phyloP scores from a whole-genome alignment of 2,888 invertebrate species.

The Eucriotettix oculatus region DNA sequence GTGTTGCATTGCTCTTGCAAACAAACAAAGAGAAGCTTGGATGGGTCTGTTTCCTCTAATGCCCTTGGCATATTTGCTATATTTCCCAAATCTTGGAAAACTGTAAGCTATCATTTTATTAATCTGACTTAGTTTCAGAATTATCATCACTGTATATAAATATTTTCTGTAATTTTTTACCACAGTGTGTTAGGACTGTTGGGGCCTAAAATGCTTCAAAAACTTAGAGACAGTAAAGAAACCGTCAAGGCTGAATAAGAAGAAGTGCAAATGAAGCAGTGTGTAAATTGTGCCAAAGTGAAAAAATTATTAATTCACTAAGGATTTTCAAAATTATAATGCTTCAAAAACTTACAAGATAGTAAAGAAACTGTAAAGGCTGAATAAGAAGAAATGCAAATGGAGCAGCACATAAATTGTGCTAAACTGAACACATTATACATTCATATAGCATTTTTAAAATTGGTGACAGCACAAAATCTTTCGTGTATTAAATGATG shows the following conservation, averaged over 20 bases:
- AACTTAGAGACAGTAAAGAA: conserved; percentile 27
- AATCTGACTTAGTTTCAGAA: conserved; percentile 2
- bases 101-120: conserved; percentile 24
- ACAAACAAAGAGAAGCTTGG: conserved; percentile 46
- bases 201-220: conserved; percentile 26
- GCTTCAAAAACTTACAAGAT: no score
- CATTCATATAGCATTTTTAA: no score
- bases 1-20: conserved; percentile 31
- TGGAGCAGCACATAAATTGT: no score
- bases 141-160: conserved; percentile 1
- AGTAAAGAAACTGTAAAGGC: no score
- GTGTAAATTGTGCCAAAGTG: no score
- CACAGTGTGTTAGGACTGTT: conserved; percentile 24
- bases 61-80: conserved; percentile 38
- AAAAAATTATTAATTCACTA: no score
- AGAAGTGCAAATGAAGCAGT: no score
- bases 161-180: background rate
- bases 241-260: background rate
- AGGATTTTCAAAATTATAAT: no score
- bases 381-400: no score
- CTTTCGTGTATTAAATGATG: no score
- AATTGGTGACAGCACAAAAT: no score
- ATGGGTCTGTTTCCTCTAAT: conserved; percentile 46
- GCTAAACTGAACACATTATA: no score
- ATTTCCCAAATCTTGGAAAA: conserved; percentile 33